Evolutionary conservation across 1,140 invertebrate species (phyloP), one percentile per base, ranked within the genome.

Genomic region (Drosophila guanche): DNA sequence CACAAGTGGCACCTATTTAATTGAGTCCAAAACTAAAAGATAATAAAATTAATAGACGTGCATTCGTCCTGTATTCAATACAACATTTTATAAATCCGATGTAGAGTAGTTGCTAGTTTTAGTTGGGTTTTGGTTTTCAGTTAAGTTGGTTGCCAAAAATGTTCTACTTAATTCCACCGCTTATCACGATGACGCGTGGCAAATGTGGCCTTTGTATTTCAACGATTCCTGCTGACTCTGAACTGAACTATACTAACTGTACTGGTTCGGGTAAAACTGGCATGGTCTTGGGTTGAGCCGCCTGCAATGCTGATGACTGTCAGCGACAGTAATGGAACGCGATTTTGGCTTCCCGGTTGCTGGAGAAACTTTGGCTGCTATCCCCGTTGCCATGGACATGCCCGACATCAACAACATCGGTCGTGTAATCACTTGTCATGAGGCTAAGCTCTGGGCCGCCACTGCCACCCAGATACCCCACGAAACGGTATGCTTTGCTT

Each of bases 381-480:
- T 25, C 37, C 14, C 22, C 22, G 53, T 50, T 69, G 53, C 65
- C 54, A 58, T 48, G 63, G 53, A 50, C 56, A 27, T 29, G 27
- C 63, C 33, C 50, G 27, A 48, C 46, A 73, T 74, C 68, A 48
- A 60, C 67, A 72, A 61, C 41, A 57, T 42, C 51, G 27, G 81
- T 75, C 76, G 67, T 84, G 80, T 84, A 79, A 84, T 84, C 80
- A 76, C 80, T 84, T 85, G 80, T 84, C 80, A 79, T 63, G 51
- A 50, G 61, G 76, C 71, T 79, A 78, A 84, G 79, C 79, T 68
- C 71, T 68, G 76, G 33, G 37, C 61, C 65, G 52, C 41, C 43
- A n/a, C 2, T 10, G 5, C 14, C 20, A 4, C 29, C 20, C 40
- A 20, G 16, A 20, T 20, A 7, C n/a, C 14, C 16, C 23, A 40